Conservation (phyloP, 1,140 invertebrate genomes). For the Neodiprion virginianus region DNA sequence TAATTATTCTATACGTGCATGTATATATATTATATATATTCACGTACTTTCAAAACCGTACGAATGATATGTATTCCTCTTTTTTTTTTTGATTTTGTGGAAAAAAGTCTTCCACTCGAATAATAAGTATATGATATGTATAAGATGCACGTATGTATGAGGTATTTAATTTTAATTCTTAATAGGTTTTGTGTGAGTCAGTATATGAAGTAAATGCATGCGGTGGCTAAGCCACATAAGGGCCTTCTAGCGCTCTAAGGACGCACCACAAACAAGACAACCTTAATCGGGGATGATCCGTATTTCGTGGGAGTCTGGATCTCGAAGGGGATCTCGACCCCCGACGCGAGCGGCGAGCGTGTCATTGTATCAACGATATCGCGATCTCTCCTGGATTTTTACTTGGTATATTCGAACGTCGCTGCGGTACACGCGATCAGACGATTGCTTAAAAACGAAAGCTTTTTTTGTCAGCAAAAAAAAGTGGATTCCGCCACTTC, state of each 20-base stretch:
- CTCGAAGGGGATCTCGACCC: not conserved
- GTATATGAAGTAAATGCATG: slow-evolving; percentile 4
- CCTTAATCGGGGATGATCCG: not conserved
- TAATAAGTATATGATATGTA: not conserved
- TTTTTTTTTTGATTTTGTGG: too few species aligned
- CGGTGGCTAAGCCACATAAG: slow-evolving; percentile 21
- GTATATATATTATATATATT: not conserved
- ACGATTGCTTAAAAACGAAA: too few species aligned
- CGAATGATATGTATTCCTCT: too few species aligned
- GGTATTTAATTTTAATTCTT: not conserved
- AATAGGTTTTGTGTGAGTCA: not conserved
- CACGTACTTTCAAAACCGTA: too few species aligned
- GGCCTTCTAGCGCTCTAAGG: slow-evolving; percentile 30
- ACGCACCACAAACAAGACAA: slow-evolving; percentile 30
- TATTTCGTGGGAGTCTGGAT: slow-evolving; percentile 1
- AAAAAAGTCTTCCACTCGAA: too few species aligned
- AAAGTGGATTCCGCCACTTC: too few species aligned
- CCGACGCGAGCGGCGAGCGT: too few species aligned
- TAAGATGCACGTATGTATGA: not conserved
- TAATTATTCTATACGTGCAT: slow-evolving; percentile 7
- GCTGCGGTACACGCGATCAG: too few species aligned
- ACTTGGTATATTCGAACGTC: too few species aligned
- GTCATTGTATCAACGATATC: too few species aligned
- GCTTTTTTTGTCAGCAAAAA: too few species aligned
- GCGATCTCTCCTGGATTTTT: too few species aligned